Evolutionary conservation across 35 echinoderm and acorn worm genomes (phyloP).

Genomic region (Heliocidaris erythrogramma): DNA sequence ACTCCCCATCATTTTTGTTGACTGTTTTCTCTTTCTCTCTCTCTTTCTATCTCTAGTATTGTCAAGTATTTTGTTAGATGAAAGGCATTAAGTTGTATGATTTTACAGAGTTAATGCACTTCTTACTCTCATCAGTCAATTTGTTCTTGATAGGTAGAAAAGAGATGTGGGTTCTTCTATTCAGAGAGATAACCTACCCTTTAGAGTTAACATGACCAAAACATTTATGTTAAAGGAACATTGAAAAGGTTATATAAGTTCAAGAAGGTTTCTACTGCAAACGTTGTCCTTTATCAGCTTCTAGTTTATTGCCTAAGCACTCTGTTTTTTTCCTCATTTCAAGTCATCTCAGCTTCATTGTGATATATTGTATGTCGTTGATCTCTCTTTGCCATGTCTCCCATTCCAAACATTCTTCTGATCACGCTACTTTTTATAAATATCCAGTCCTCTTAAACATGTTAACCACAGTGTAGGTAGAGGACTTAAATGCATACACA

Average conservation of each 20-base stretch:
- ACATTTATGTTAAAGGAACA: not conserved
- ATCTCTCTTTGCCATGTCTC: not conserved
- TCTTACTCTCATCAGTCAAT: not conserved
- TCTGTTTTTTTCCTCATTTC: not conserved
- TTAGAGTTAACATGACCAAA: not conserved
- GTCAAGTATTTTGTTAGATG: too few species aligned
- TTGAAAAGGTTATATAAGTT: conserved; percentile 5
- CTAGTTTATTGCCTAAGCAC: not conserved
- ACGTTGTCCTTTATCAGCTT: not conserved
- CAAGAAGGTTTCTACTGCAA: not conserved
- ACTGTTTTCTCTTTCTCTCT: too few species aligned
- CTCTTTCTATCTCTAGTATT: too few species aligned
- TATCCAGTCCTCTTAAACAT: not conserved
- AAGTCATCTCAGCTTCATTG: not conserved
- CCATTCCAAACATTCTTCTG: not conserved
- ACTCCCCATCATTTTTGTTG: too few species aligned
- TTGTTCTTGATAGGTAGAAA: not conserved
- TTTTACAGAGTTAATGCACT: too few species aligned
- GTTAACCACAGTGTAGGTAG: not conserved
- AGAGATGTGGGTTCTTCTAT: not conserved
- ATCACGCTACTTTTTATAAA: not conserved
- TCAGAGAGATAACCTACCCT: not conserved
- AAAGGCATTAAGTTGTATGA: too few species aligned
- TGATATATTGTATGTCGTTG: not conserved
- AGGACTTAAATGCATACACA: too few species aligned